Base-by-base conservation (phyloP, 2,797 vertebrate species). In the Eutrigla gurnardus region DNA sequence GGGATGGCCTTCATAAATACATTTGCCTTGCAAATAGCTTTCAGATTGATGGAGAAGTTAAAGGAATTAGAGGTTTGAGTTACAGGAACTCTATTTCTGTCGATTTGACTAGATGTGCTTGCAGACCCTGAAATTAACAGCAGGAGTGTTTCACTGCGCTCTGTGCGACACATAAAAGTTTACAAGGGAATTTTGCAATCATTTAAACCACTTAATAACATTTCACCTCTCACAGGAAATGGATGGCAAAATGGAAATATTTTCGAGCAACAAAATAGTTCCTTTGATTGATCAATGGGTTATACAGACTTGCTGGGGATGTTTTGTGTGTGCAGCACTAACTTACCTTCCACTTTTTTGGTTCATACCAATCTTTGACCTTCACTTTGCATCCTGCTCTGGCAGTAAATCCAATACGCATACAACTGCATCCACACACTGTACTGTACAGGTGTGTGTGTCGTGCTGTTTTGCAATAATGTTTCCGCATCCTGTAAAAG, bases 401-500 rank as follows among this genome's bases (percentile, higher is more conserved):
- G 9, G 39, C 7, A 18, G 7, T 33, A n/a, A 25, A 25, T 25
- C 25, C 25, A 25, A 32, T 35, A 45, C n/a, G 13, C n/a, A 39
- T 50, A 39, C 9, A 32, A 18, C 36, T 58, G 35, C 43, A 12
- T 32, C 1, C 25, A 32, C 32, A 66, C 12, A 42, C 18, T 55
- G 14, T 25, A 18, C 25, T 50, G 45, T 8, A 61, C 50, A 59
- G 52, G 58, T 43, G 73, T 66, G 60, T 47, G 57, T 62, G 67
- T 73, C 13, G 45, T 7, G 40, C 25, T 75, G 59, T 72, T 78
- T 57, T 64, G 50, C 54, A 62, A 78, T 72, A 49, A 68, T 74
- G 60, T 59, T 52, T 78, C 40, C 75, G 75, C 66, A 62, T 78
- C 32, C 45, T 75, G 59, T 72, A 71, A 40, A 85, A 78, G 32